These are phyloP conservation scores for Todiramphus chloris DNA, from an alignment of 2,113 vertebrate species.

Conservation along the genomic window DNA sequence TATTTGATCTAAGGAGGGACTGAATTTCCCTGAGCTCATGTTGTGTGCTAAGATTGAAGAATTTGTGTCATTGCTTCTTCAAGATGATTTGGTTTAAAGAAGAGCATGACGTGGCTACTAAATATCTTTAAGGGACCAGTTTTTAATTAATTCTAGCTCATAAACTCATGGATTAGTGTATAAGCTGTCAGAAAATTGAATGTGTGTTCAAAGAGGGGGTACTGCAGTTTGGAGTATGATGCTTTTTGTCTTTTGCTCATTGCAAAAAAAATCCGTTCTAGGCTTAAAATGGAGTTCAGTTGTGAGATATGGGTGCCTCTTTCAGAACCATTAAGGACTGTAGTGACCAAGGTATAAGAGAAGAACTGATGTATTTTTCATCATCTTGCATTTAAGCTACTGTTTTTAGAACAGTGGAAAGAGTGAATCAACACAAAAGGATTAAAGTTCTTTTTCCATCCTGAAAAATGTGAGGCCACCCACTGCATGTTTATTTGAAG, in stretches of 20 bases:
- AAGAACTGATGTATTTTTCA: background rate
- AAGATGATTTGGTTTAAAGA: background rate
- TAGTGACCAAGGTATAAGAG: background rate
- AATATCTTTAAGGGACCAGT: background rate
- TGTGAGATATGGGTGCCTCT: background rate
- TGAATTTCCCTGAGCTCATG: background rate
- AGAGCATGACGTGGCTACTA: background rate
- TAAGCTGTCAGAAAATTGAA: conserved; percentile 8
- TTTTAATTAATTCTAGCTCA: conserved; percentile 11
- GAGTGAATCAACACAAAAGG: background rate
- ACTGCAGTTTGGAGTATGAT: background rate
- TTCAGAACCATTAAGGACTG: background rate
- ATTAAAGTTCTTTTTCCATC: background rate
- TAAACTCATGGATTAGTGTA: background rate
- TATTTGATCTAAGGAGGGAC: background rate
- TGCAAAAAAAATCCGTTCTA: background rate
- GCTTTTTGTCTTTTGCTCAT: background rate
- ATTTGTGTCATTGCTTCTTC: background rate
- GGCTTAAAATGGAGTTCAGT: background rate
- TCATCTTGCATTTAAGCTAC: background rate
- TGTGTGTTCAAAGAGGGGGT: background rate
- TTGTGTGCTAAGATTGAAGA: background rate
- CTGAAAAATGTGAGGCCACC: background rate
- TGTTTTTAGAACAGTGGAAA: background rate
- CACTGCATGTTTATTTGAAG: background rate